Base-by-base conservation (phyloP, 2,113 vertebrate genomes). In the Psittacus erithacus region DNA sequence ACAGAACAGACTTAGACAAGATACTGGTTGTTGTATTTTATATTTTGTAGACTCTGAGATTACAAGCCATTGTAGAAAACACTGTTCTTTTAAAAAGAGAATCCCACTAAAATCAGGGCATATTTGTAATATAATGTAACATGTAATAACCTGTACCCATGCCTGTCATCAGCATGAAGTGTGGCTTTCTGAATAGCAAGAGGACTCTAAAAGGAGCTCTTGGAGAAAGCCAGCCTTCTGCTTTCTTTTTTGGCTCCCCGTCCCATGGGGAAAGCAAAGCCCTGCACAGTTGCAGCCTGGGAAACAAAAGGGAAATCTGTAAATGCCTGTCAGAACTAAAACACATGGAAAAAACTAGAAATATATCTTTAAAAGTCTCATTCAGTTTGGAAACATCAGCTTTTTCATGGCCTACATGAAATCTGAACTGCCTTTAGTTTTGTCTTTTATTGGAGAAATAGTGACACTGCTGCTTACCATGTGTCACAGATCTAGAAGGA, bases 181-280 rank as follows among this genome's bases (percentile, higher is more conserved):
- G 2, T 35, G 25, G 60, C 27, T 82, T 87, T 90, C 31, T 83
- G 60, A 88, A 44, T 8, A 59, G 27, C 43, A 70, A 75, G 38
- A 78, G 25, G 38, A 63, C 38, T 74, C 80, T 12, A 11, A 49
- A 90, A 77, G 41, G 49, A 65, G 8, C 41, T 92, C 7, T 59
- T 57, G 24, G 63, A 57, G 33, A 59, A 88, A 70, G 59, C 23
- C 33, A 74, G 11, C 41, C 49, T 65, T 23, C 35, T 83, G 13
- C 9, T 69, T 77, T 31, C 3, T 79, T 60, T 73, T 85, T 43
- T 22, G 7, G 22, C 38, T 83, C 28, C 18, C 24, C 7, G 0
- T 43, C 29, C 50, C 0, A 0, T 70, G n/a, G 22, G 38, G 20
- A 73, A 74, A 39, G 33, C 15, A 47, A 60, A 80, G 11, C 35